Evolutionary conservation across 2,113 vertebrate genomes (phyloP), one percentile per base, ranked within the genome.

Genomic region (Leucosticte australis): DNA sequence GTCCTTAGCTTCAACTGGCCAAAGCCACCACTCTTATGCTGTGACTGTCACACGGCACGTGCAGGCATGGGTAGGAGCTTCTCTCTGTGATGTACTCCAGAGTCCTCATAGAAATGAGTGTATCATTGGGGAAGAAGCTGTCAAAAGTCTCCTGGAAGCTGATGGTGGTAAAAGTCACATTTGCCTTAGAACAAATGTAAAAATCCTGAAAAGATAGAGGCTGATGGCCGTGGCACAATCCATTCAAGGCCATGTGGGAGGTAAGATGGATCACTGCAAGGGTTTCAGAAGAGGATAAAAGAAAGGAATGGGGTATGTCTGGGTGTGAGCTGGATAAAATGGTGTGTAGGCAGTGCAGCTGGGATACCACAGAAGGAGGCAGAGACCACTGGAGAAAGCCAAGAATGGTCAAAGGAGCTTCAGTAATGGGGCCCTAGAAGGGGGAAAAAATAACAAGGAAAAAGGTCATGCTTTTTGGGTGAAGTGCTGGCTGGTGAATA

Each of bases 401-500:
- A 84, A 57, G 81, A 84, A 85, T 44, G 84, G 94, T 73, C 84
- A 91, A 92, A 95, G 50, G 50, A 95, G 49, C 87, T 79, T 79
- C 67, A 84, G n/a, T 87, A 97, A 84, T 89, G 65, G 35, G 80
- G 70, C 94, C 62, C 41, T 79, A 57, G 60, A 73, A 94, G 64
- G 68, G 44, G 41, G 39, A 80, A 91, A 86, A 75, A 12, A 31
- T 4, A 68, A 24, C 49, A 83, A 70, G 39, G 62, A 70, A 84
- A 79, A 92, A 44, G 91, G 90, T 93, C 64, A 85, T 76, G 63
- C 42, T 91, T 96, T 92, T 92, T 88, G 78, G 87, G 70, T 91
- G 68, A 91, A 91, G 67, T 92, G 53, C 93, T 97, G 96, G 94
- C 94, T 91, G 55, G 33, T 80, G 79, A 95, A 92, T 92, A 91